Base-by-base conservation (phyloP, 1,140 invertebrate genomes). In the Nasonia longicornis region DNA sequence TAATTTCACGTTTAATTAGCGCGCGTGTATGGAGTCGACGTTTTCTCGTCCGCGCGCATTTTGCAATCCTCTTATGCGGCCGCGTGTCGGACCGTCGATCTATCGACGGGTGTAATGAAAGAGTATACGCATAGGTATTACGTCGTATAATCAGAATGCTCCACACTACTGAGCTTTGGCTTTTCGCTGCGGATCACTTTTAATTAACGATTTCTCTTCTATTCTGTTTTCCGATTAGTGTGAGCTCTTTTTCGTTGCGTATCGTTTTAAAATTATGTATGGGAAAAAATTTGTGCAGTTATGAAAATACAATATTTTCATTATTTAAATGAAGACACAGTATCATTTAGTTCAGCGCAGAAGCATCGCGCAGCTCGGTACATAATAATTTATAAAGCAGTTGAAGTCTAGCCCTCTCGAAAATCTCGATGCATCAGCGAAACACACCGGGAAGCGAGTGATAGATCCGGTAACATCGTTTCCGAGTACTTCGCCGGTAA, bases 1-100 rank as follows among this genome's bases (percentile, higher is more conserved):
- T 70, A 7, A 78, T 70, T 78, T 70, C 42, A 38, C 42, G 6
- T 77, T 77, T 77, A 69, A 77, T 67, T 67, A 31, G 6, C n/a
- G 20, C 26, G 71, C 38, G 11, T 0, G 26, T 26, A 26, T 26
- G 2, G 64, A 12, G 64, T 26, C 64, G 64, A 10, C 22, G 22
- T 29, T 22, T 8, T 66, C 22, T 66, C 26, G 22, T 66, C 48
- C 48, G 4, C 14, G 52, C 35, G 69, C 69, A 16, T 71, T 7
- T 29, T 71, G 69, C 69, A 35, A 67, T 26, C 66, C 66, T 31
- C 26, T 31, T 0, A 35, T 35, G 31, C 31, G 4, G 31, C 31
- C 2, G 52, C 52, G 20, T 7, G 20, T 58, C 12, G 45, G 45
- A 12, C 52, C 16, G 14, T 58, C 16, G 14, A 20, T 16, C 52